phyloP scores from a whole-genome alignment of 2,113 vertebrate genomes.

The Gymnobelideus leadbeateri region DNA sequence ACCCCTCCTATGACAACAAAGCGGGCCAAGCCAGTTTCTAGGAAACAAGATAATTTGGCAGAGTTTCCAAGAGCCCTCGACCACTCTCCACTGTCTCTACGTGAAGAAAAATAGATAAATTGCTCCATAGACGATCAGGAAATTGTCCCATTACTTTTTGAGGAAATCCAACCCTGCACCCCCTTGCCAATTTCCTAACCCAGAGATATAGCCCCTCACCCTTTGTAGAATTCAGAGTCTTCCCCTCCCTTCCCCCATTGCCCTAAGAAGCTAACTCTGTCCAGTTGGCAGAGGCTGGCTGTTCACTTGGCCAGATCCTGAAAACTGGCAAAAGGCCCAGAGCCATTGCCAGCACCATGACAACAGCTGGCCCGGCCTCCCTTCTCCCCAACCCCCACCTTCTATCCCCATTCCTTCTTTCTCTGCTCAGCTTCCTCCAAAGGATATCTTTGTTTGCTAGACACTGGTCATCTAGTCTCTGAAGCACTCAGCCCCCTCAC shows the following conservation, averaged over 20 bases:
- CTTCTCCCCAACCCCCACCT: not conserved
- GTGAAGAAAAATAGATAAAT: not conserved
- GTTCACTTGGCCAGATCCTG: conserved; percentile 63
- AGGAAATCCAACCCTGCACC: not conserved
- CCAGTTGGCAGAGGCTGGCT: conserved; percentile 65
- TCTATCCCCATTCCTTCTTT: not conserved
- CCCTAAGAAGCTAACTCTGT: conserved; percentile 70
- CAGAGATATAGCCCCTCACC: not conserved
- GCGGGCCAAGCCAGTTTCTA: not conserved
- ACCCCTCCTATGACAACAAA: not conserved
- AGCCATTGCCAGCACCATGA: conserved; percentile 57
- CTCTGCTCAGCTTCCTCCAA: not conserved
- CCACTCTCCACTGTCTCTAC: conserved; percentile 1
- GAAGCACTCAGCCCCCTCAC: conserved; percentile 18
- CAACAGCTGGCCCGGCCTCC: conserved; percentile 32
- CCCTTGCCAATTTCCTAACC: not conserved
- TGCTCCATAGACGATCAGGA: not conserved
- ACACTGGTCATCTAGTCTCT: not conserved
- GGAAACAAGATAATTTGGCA: not conserved
- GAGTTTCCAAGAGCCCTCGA: conserved; percentile 4
- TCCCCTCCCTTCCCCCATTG: not conserved
- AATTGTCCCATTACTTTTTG: not conserved
- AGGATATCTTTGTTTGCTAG: not conserved
- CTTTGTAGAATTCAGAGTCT: not conserved
- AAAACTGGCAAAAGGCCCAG: conserved; percentile 69